phyloP scores from a whole-genome alignment of 2,888 invertebrate genomes.

The Campaea margaritaria region DNA sequence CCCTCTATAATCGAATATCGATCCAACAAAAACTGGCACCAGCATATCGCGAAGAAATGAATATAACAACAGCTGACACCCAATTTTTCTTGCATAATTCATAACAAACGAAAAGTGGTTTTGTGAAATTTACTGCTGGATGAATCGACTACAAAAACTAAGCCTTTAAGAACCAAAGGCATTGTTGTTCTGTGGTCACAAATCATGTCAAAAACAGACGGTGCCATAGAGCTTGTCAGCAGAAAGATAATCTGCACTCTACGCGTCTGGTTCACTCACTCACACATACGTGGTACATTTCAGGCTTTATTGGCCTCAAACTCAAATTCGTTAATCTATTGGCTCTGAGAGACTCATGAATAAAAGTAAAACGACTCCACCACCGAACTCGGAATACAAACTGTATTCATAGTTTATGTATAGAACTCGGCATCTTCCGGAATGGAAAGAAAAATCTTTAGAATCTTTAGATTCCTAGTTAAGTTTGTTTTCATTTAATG shows the following conservation, averaged over 20 bases:
- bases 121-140: conserved; percentile 43
- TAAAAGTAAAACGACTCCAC: too few relatives aligned
- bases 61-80: conserved; percentile 39
- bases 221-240: conserved; percentile 19
- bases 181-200: conserved; percentile 43
- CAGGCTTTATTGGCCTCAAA: too few relatives aligned
- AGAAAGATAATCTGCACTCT: too few relatives aligned
- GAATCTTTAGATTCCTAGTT: too few relatives aligned
- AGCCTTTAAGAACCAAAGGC: conserved; percentile 35
- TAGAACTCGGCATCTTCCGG: too few relatives aligned
- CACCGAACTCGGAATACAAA: too few relatives aligned
- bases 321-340: too few relatives aligned
- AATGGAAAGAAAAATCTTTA: too few relatives aligned
- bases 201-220: conserved; percentile 38
- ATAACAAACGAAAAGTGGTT: conserved; percentile 35
- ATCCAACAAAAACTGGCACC: conserved; percentile 15
- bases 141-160: conserved; percentile 35
- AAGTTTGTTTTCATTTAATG: too few relatives aligned
- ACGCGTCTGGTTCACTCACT: conserved; percentile 18
- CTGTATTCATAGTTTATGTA: too few relatives aligned
- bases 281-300: conserved; percentile 1
- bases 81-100: conserved; percentile 41
- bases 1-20: conserved; percentile 7
- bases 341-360: too few relatives aligned
- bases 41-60: conserved; percentile 23